Evolutionary conservation across 2,888 invertebrate genomes (phyloP), one percentile per base, ranked within the genome.

Genomic region (Oscheius sp.): DNA sequence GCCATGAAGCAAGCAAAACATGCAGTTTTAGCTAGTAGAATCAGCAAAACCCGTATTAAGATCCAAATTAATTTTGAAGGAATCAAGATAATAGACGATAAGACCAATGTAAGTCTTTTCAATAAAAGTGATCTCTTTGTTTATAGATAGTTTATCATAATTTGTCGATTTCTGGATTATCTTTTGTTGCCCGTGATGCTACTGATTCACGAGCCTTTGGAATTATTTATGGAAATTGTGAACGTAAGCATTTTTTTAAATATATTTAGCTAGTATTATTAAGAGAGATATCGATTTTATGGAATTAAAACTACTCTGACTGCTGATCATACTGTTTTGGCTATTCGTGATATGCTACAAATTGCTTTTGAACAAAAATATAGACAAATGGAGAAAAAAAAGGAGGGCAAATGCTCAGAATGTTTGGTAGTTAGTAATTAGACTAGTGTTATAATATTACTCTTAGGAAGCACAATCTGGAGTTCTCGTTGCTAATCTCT

Each of bases 101-200:
- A 85, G 72, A 77, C 75, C 55, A 72, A 74, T 65, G 80, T 82
- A 12, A 12, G 20, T 46, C n/a, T 46, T 37, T 37, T 17, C 33
- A n/a, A 34, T 37, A 5, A n/a, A 34, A 15, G n/a, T n/a, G n/a
- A n/a, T n/a, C 15, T 8, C 34, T 29, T 37, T 46, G 6, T 15
- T 48, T 76, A 69, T 89, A 95, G 94, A 94, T 94, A 87, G 93
- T 94, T 31, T 89, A 96, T 71, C 95, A 96, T 88, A 95, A 95
- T 87, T 97, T 98, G 89, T 95, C 96, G 12, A 97, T 98, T 61
- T 95, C 96, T 88, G 94, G 95, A 89, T 97, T 98, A 87, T 97
- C 96, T 46, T 98, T 97, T 89, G 97, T 98, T 85, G 96, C 97
- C 31, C 94, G 96, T 88, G 98, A 98, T 88, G 93, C 95, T 91